These are phyloP conservation scores for Drosophila meridiana DNA, from an alignment of 2,888 invertebrate genomes.

Conservation along the genomic window DNA sequence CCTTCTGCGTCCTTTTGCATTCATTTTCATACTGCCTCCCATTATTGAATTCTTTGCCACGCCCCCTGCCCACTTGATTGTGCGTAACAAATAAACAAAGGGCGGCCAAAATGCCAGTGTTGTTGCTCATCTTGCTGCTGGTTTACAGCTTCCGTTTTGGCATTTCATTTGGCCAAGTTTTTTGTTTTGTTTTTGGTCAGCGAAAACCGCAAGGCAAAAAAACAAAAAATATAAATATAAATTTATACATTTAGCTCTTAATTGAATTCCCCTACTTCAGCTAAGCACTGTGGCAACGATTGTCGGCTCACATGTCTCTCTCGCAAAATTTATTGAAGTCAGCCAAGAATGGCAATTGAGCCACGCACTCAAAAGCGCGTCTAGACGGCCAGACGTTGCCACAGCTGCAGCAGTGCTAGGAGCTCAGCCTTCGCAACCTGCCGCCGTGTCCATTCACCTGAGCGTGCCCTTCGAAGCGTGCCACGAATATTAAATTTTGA, in stretches of 20 bases:
- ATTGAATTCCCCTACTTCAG: slow-evolving; percentile 67
- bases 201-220: slow-evolving; percentile 18
- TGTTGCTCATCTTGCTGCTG: slow-evolving; percentile 33
- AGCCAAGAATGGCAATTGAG: slow-evolving; percentile 37
- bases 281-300: slow-evolving; percentile 35
- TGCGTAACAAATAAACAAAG: slow-evolving; percentile 70
- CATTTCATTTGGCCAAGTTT: slow-evolving; percentile 20
- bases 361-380: slow-evolving; percentile 38
- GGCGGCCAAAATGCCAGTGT: slow-evolving; percentile 47
- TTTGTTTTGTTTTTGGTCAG: slow-evolving; percentile 38
- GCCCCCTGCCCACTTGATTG: slow-evolving; percentile 38
- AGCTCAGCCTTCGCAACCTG: too few species aligned
- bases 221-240: slow-evolving; percentile 18
- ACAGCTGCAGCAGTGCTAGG: slow-evolving; percentile 40
- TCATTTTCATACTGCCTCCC: slow-evolving; percentile 70
- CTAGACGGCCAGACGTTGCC: slow-evolving; percentile 65
- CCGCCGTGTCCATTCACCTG: slow-evolving; percentile 9
- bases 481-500: slow-evolving; percentile 25
- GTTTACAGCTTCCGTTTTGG: slow-evolving; percentile 58
- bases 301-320: slow-evolving; percentile 42
- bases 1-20: slow-evolving; percentile 61
- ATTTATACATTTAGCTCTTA: slow-evolving; percentile 55
- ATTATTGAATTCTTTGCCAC: slow-evolving; percentile 61
- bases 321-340: slow-evolving; percentile 58
- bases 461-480: slow-evolving; percentile 13